Percentiles rank a stretch among this genome's conserved stretches.
phyloP scores from a whole-genome alignment of 2,888 invertebrate genomes.

The Orthosia gothica region DNA sequence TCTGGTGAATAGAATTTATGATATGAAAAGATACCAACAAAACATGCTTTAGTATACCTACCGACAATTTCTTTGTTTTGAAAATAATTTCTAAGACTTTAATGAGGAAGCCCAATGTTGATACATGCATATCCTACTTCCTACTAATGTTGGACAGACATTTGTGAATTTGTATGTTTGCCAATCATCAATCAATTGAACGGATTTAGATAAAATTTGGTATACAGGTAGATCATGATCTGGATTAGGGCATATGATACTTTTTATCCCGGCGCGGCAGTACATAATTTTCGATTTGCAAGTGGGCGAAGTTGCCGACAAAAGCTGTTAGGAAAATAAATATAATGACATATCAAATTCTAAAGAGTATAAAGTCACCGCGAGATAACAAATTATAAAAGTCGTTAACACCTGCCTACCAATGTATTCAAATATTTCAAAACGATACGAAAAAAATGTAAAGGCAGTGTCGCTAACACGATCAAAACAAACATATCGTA shows the following conservation, averaged over 20 bases:
- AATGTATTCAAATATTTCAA: too few species aligned
- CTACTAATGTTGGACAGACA: background rate
- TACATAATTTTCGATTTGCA: background rate
- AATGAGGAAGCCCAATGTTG: background rate
- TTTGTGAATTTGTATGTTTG: background rate
- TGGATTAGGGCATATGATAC: background rate
- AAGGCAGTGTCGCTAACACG: too few species aligned
- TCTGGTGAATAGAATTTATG: background rate
- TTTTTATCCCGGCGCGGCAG: background rate
- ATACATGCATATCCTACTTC: background rate
- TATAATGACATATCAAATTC: conserved; percentile 4
- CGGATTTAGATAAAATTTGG: background rate
- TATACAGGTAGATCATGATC: background rate
- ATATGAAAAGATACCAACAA: background rate
- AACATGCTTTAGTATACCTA: background rate
- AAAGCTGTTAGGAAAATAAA: background rate
- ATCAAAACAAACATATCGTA: too few species aligned
- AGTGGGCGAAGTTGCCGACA: background rate
- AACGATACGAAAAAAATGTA: too few species aligned
- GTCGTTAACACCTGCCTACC: too few species aligned
- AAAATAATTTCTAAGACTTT: background rate
- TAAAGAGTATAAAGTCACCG: background rate
- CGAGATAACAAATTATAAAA: too few species aligned
- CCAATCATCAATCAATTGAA: background rate
- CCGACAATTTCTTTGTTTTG: background rate